Conservation (phyloP, 1,140 invertebrate species). For the Ceratina australensis region DNA sequence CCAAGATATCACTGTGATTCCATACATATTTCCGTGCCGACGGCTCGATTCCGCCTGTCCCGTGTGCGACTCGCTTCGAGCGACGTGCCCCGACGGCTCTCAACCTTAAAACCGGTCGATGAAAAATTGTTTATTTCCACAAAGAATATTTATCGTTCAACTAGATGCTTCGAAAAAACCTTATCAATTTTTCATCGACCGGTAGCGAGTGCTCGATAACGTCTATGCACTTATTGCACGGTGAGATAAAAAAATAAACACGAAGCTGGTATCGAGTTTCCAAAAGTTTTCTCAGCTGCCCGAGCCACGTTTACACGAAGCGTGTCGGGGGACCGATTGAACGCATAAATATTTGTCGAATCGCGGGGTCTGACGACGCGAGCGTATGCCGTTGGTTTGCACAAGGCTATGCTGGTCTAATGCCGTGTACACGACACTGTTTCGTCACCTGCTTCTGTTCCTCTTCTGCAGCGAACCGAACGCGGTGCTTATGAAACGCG, state of each 20-base stretch:
- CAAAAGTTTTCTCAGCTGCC: constrained; percentile 64
- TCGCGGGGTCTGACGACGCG: constrained; percentile 49
- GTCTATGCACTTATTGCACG: no score
- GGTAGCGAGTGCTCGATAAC: no score
- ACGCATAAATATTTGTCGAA: constrained; percentile 73
- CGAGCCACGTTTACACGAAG: constrained; percentile 43
- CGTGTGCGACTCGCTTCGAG: constrained; percentile 20
- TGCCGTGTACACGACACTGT: constrained; percentile 1
- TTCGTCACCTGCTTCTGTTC: background rate
- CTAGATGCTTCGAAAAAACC: no score
- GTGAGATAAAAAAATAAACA: no score
- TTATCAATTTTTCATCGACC: no score
- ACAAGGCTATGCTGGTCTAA: constrained; percentile 34
- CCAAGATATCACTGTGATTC: constrained; percentile 65
- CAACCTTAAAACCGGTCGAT: constrained; percentile 53
- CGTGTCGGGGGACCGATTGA: constrained; percentile 67
- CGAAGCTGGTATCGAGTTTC: background rate
- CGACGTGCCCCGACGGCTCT: constrained; percentile 13
- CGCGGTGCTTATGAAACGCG: no score
- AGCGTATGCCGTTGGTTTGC: constrained; percentile 44
- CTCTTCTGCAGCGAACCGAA: no score
- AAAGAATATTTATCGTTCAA: no score
- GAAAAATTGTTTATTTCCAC: no score
- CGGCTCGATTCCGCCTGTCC: constrained; percentile 37
- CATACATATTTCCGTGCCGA: constrained; percentile 63